Percentiles rank a stretch among this genome's conserved stretches.
Conservation (phyloP, 2,113 vertebrate species). For the Fregetta grallaria region DNA sequence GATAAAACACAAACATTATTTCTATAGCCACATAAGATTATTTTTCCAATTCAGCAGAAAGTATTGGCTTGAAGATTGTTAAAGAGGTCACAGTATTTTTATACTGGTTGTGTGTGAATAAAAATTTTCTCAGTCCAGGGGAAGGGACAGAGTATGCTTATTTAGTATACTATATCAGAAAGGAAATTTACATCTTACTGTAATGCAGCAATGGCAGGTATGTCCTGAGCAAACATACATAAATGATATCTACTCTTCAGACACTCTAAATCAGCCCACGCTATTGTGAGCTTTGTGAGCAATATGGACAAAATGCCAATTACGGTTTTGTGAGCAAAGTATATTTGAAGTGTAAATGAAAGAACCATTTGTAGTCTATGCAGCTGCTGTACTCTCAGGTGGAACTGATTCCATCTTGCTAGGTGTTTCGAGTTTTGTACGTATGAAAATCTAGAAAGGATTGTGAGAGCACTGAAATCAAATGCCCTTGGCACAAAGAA, state of each 20-base stretch:
- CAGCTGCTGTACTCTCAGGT: not conserved
- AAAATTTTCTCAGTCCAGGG: slow-evolving; percentile 33
- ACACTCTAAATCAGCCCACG: not conserved
- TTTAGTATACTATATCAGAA: not conserved
- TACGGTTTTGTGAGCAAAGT: not conserved
- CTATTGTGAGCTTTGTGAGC: not conserved
- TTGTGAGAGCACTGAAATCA: not conserved
- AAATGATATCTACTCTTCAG: not conserved
- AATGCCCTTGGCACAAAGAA: not conserved
- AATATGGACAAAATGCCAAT: not conserved
- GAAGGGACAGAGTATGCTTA: not conserved
- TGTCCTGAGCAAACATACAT: not conserved
- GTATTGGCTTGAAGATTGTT: slow-evolving; percentile 33
- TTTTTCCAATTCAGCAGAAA: slow-evolving; percentile 65
- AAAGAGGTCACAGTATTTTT: slow-evolving; percentile 44
- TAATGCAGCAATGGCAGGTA: not conserved
- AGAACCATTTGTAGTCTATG: not conserved
- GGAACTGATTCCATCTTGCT: not conserved
- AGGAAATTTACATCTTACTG: not conserved
- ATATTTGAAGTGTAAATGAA: not conserved
- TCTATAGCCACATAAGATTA: slow-evolving; percentile 49
- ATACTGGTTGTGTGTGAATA: slow-evolving; percentile 22
- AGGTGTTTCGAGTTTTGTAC: not conserved
- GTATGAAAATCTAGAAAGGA: not conserved
- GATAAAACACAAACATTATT: slow-evolving; percentile 72